These are phyloP conservation scores for Drosophila peninsularis DNA, from an alignment of 2,888 invertebrate species.

Conservation along the genomic window DNA sequence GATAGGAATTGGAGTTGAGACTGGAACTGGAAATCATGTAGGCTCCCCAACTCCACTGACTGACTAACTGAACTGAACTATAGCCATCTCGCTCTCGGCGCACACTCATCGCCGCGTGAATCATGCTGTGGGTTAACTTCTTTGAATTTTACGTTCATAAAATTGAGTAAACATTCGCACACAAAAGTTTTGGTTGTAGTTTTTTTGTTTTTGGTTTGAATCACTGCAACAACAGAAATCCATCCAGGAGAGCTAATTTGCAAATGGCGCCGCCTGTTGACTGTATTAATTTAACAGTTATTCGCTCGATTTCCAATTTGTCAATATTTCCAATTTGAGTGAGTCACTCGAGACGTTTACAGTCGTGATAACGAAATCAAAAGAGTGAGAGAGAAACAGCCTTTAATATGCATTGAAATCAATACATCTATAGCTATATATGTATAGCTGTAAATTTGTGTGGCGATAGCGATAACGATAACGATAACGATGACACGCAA, in stretches of 20 bases:
- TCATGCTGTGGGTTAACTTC: conserved; percentile 53
- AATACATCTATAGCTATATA: no score
- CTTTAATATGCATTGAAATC: conserved; percentile 53
- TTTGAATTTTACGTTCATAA: conserved; percentile 63
- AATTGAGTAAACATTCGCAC: conserved; percentile 61
- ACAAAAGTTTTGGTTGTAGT: conserved; percentile 12
- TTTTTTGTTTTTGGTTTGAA: conserved; percentile 17
- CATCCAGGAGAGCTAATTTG: conserved; percentile 10
- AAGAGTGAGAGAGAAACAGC: conserved; percentile 23
- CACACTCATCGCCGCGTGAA: conserved; percentile 52
- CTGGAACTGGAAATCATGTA: conserved; percentile 11
- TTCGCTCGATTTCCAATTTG: conserved; percentile 20
- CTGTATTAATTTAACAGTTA: conserved; percentile 40
- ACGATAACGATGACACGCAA: conserved; percentile 33
- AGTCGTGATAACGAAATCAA: conserved; percentile 26
- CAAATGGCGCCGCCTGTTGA: conserved; percentile 30
- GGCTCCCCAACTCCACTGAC: conserved; percentile 15
- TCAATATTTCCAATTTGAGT: conserved; percentile 43
- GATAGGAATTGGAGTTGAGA: conserved; percentile 6
- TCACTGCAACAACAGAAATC: conserved; percentile 24
- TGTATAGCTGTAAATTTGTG: conserved; percentile 13
- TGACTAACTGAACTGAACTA: conserved; percentile 5
- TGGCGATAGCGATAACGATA: background rate
- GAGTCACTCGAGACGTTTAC: conserved; percentile 39
- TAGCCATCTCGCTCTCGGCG: conserved; percentile 11